Evolutionary conservation across 2,113 vertebrate genomes (phyloP).

Genomic region (Agapornis roseicollis): DNA sequence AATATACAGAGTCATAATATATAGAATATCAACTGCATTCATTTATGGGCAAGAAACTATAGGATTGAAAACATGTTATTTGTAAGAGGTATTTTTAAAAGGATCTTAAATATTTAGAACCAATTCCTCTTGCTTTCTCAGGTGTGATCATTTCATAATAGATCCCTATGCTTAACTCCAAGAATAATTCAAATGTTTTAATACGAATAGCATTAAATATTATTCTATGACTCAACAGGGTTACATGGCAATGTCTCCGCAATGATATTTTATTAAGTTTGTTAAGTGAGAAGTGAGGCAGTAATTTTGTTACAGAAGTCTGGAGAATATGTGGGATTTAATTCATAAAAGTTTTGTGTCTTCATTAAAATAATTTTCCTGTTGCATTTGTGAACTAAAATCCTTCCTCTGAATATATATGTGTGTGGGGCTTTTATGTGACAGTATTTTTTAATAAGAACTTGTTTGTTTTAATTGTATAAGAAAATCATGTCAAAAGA

Average conservation of each 20-base stretch:
- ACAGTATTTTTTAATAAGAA: not conserved
- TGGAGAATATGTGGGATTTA: not conserved
- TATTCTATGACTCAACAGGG: not conserved
- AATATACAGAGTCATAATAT: not conserved
- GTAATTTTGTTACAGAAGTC: not conserved
- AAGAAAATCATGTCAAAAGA: slow-evolving; percentile 1
- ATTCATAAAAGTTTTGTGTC: not conserved
- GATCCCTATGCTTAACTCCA: not conserved
- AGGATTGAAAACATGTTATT: not conserved
- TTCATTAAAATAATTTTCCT: not conserved
- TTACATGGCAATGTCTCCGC: not conserved
- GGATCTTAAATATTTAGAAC: not conserved
- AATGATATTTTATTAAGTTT: slow-evolving; percentile 8
- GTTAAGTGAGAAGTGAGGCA: not conserved
- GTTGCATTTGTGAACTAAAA: not conserved
- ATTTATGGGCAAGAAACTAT: not conserved
- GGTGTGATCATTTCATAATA: slow-evolving; percentile 6
- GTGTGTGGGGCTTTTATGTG: not conserved
- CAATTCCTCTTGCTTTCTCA: not conserved
- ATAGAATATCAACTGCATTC: not conserved
- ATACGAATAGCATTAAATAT: not conserved
- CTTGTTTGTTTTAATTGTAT: not conserved
- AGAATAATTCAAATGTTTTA: slow-evolving; percentile 14
- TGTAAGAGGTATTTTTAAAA: not conserved
- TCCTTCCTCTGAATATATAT: not conserved